Base-by-base conservation (phyloP, 2,888 invertebrate genomes). In the Phengaris alcon region DNA sequence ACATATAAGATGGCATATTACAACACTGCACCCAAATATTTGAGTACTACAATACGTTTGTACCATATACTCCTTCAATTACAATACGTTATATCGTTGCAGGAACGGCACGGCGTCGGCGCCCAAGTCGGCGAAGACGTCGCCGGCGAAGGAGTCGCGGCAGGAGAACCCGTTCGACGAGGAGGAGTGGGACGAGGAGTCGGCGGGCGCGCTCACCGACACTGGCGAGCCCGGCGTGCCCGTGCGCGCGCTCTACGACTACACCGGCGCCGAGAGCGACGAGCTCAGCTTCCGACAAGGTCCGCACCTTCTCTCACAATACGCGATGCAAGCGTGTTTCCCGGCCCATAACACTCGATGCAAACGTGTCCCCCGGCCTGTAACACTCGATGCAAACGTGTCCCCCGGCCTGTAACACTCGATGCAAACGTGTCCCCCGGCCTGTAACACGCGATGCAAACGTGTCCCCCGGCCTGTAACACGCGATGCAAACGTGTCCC, bases 231-330 rank as follows among this genome's bases (percentile, higher is more conserved):
- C 98, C 13, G 98, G 98, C 69, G 96, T 98, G 83, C 97, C 98
- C 55, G 99, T 99, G 73, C 96, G 97, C 83, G 99, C 99, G 68
- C 94, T 99, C 55, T 99, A 99, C 89, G 98, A 99, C 92, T 99
- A 99, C 86, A 97, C 97, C 80, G 99, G 98, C 79, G 98, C 98
- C 2, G 99, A 99, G 95, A 97, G 97, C 83, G 99, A 99, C 90
- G 99, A 99, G 91, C 95, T 99, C 75, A 97, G 97, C 90, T 99
- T 99, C 91, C 96, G 98, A 91, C 97, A 97, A 95, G 99, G 99
- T 98, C 44, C 8, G 74, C 1, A n/a, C n/a, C n/a, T n/a, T n/a
- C n/a, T 7, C 1, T 9, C 12, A 12, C 9, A 54, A 8, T 6
- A 48, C 48, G 6, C 54, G 54, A 15, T 6, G 22, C 48, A 48